Conservation (phyloP, 2,888 invertebrate species). For the Poecilobothrus nobilitatus region DNA sequence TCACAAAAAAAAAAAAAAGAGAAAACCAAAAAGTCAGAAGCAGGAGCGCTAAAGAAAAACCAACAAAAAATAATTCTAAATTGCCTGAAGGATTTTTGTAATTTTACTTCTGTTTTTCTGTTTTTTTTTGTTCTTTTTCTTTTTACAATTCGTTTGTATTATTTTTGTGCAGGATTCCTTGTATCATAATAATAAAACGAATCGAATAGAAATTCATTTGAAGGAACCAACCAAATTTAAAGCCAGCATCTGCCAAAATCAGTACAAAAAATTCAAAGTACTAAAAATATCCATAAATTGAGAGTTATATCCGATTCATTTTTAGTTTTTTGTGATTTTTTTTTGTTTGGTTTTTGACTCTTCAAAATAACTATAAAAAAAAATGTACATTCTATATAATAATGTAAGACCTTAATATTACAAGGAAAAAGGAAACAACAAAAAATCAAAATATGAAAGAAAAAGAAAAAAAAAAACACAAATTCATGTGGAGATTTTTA, state of each 20-base stretch:
- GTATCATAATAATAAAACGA: no score
- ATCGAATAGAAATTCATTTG: neutral
- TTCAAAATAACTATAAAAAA: neutral
- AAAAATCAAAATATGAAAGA: neutral
- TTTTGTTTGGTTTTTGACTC: no score
- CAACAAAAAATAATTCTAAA: neutral
- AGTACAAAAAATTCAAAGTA: neutral
- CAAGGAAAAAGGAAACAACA: no score
- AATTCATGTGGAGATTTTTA: neutral
- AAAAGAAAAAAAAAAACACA: neutral
- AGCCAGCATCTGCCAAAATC: neutral
- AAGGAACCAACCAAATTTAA: neutral
- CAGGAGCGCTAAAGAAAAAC: no score
- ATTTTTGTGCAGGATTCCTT: no score
- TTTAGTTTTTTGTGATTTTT: no score
- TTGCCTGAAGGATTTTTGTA: neutral
- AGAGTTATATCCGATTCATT: no score
- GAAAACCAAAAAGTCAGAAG: neutral
- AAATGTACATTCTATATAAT: no score
- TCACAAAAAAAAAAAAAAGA: neutral
- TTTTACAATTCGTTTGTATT: neutral
- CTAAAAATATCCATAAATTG: no score
- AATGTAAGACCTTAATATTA: no score
- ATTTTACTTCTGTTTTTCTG: neutral
- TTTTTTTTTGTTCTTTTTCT: neutral